phyloP scores from a whole-genome alignment of 2,797 vertebrate species.

The Enteromius radiatus region DNA sequence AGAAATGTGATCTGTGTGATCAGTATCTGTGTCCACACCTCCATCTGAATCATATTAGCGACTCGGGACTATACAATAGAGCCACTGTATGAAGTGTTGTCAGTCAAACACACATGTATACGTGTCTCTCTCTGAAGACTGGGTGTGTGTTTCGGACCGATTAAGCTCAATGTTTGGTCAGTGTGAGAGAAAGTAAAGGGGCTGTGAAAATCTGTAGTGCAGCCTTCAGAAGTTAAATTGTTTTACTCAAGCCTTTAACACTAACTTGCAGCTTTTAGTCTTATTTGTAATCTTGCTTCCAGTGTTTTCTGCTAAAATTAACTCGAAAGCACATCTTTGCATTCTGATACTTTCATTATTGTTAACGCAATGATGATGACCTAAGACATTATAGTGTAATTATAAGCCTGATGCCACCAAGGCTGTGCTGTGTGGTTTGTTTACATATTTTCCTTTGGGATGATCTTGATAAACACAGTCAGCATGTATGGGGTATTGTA shows the following conservation, averaged over 20 bases:
- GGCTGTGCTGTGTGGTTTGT: neutral
- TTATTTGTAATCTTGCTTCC: neutral
- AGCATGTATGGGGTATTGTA: neutral
- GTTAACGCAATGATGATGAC: neutral
- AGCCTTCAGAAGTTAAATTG: neutral
- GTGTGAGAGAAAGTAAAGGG: neutral
- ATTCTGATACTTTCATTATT: neutral
- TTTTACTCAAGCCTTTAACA: neutral
- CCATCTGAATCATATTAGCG: constrained; percentile 10
- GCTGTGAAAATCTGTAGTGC: neutral
- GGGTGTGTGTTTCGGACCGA: constrained; percentile 16
- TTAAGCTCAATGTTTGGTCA: neutral
- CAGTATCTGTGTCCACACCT: constrained; percentile 17
- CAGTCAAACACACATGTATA: neutral
- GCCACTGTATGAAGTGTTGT: neutral
- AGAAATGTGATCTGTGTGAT: neutral
- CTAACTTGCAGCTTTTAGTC: neutral
- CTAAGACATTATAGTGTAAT: neutral
- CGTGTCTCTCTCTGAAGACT: neutral
- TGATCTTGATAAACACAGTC: neutral
- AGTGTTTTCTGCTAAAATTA: neutral
- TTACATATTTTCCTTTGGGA: neutral
- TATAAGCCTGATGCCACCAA: neutral
- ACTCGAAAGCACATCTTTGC: neutral
- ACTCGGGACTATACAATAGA: neutral